Conservation (phyloP, 2,113 vertebrate genomes). For the Vulpes vulpes region DNA sequence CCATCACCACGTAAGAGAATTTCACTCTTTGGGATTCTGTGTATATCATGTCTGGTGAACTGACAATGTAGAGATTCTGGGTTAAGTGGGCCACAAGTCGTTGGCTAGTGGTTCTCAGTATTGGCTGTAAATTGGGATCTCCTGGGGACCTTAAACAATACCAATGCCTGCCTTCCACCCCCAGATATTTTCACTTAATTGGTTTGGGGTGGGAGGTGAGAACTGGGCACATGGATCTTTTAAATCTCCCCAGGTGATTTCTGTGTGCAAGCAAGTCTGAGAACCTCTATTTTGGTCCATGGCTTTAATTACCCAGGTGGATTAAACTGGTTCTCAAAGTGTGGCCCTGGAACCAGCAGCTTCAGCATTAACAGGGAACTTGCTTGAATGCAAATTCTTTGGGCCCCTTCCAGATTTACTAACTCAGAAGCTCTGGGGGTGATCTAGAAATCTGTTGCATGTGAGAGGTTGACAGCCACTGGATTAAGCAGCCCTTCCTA, state of each 20-base stretch:
- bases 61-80: neutral
- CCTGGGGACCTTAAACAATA: constrained; percentile 1
- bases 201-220: neutral
- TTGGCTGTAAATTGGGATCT: neutral
- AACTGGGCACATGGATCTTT: neutral
- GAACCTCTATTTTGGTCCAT: neutral
- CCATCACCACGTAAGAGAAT: neutral
- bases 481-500: too few species aligned
- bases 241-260: neutral
- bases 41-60: neutral
- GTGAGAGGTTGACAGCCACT: too few species aligned
- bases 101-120: neutral
- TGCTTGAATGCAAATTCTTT: neutral
- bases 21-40: neutral
- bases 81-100: neutral
- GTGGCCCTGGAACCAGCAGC: neutral
- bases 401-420: neutral
- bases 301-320: neutral
- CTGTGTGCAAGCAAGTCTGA: neutral
- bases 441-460: neutral
- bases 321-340: constrained; percentile 31
- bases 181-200: neutral
- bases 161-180: neutral
- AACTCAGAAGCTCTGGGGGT: neutral
- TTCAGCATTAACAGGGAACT: neutral